These are phyloP conservation scores for Dipodomys stephensi DNA, from an alignment of 2,113 vertebrate genomes.

Conservation along the genomic window DNA sequence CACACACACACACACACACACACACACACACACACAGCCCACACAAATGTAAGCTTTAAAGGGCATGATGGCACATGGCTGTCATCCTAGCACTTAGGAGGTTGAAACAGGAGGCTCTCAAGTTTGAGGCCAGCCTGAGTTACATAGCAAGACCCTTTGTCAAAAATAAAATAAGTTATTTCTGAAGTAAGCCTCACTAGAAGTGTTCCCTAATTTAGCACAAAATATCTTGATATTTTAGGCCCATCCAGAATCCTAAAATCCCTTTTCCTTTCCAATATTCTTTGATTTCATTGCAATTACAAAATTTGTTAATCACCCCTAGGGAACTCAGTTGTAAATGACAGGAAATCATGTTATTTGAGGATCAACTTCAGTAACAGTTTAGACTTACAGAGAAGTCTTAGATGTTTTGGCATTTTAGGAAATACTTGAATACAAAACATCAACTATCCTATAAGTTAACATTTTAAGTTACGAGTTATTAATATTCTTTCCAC, in stretches of 20 bases:
- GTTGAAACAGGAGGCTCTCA: neutral
- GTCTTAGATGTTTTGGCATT: neutral
- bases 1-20: too few relatives aligned
- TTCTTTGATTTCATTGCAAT: conserved; percentile 35
- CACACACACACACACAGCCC: too few relatives aligned
- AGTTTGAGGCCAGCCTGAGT: neutral
- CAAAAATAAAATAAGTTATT: neutral
- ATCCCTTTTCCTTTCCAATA: conserved; percentile 14
- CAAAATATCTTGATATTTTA: conserved; percentile 21
- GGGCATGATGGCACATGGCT: neutral
- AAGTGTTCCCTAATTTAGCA: neutral
- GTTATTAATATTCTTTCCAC: conserved; percentile 11
- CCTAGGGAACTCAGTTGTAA: neutral
- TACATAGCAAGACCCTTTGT: neutral
- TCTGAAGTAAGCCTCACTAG: neutral
- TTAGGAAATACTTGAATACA: conserved; percentile 57
- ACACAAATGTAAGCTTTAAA: neutral
- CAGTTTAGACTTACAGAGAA: conserved; percentile 38
- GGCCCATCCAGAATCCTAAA: neutral
- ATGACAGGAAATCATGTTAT: neutral
- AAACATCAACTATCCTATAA: neutral
- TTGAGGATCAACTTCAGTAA: conserved; percentile 49
- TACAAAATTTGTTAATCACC: conserved; percentile 17
- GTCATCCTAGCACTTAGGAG: neutral
- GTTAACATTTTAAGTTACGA: conserved; percentile 1